Percentiles rank a stretch among this genome's conserved stretches.
phyloP scores from a whole-genome alignment of 2,888 invertebrate genomes.

The Dyspetes luteomarginatus region DNA sequence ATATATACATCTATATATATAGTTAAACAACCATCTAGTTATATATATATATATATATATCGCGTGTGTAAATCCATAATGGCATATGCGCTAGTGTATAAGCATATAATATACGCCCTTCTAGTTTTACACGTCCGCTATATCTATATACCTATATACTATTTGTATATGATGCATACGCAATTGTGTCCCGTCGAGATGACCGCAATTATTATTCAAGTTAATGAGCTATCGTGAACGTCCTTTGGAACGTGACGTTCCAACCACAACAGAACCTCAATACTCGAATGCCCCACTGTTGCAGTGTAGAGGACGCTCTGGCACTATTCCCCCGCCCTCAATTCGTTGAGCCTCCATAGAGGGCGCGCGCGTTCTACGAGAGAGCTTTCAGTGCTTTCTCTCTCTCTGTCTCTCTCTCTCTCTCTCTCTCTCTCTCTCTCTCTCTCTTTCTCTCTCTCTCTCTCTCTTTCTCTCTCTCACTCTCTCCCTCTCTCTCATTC shows the following conservation, averaged over 20 bases:
- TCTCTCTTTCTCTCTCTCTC: no score
- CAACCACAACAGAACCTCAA: constrained; percentile 72
- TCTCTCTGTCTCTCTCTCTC: no score
- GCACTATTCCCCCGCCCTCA: not conserved
- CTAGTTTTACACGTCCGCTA: no score
- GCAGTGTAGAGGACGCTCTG: not conserved
- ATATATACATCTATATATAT: not conserved
- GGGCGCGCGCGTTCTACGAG: not conserved
- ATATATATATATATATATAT: no score
- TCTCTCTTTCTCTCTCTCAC: no score
- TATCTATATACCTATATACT: no score
- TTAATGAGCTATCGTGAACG: constrained; percentile 76
- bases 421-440: no score
- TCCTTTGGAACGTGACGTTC: constrained; percentile 79
- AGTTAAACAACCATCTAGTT: no score
- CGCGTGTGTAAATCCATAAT: no score
- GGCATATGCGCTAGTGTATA: no score
- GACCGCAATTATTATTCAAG: constrained; percentile 78
- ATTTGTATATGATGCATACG: not conserved
- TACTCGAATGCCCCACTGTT: not conserved
- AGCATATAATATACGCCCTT: no score
- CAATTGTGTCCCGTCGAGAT: constrained; percentile 29
- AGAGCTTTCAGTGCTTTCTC: not conserved
- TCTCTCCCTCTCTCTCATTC: no score
- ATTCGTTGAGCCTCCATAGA: not conserved